Evolutionary conservation across 2,113 vertebrate genomes (phyloP).

Genomic region (Panthera uncia): DNA sequence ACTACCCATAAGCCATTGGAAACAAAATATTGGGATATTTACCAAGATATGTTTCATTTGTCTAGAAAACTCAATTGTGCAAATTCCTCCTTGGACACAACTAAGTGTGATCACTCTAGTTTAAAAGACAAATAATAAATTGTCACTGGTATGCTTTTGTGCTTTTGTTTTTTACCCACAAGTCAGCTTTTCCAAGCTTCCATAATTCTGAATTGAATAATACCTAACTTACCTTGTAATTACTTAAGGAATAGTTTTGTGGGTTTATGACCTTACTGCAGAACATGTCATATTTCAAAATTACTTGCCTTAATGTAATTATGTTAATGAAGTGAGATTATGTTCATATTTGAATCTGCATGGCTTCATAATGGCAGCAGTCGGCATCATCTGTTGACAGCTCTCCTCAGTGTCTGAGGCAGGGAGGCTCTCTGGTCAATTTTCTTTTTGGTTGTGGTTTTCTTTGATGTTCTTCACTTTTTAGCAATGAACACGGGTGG

Average conservation of each 20-base stretch:
- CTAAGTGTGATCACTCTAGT: background rate
- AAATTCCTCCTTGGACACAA: background rate
- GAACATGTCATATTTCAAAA: slow-evolving; percentile 48
- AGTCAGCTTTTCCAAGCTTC: background rate
- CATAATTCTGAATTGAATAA: slow-evolving; percentile 12
- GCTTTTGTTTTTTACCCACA: background rate
- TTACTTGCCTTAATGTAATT: slow-evolving; percentile 49
- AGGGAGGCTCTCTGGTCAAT: slow-evolving; percentile 59
- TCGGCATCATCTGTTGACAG: slow-evolving; percentile 71
- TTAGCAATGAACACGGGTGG: slow-evolving; percentile 5
- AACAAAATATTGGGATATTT: background rate
- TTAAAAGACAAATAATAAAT: background rate
- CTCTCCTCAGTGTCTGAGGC: slow-evolving; percentile 42
- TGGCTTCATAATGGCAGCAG: slow-evolving; percentile 41
- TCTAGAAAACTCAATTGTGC: background rate
- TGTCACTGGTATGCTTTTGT: background rate
- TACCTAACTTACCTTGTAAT: background rate
- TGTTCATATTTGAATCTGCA: slow-evolving; percentile 58
- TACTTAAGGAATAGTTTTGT: slow-evolving; percentile 25
- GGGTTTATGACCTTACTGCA: slow-evolving; percentile 57
- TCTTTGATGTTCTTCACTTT: background rate
- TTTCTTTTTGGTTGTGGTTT: slow-evolving; percentile 39
- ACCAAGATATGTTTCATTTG: background rate
- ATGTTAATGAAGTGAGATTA: slow-evolving; percentile 48
- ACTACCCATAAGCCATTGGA: background rate